Evolutionary conservation across 2,888 invertebrate species (phyloP).

Genomic region (Slavum lentiscoides): DNA sequence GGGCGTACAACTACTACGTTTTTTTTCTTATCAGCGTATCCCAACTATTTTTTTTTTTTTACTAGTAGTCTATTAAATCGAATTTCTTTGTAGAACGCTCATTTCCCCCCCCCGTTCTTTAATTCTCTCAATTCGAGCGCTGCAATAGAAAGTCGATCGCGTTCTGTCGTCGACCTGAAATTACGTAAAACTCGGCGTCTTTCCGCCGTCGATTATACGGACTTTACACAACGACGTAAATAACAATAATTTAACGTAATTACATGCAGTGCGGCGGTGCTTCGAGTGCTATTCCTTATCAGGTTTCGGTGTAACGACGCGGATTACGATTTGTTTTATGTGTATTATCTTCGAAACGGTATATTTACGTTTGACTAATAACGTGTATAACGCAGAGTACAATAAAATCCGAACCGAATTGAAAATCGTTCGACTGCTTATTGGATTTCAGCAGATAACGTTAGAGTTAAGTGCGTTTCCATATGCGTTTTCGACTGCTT

Average conservation of each 20-base stretch:
- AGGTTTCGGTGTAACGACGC: conserved; percentile 5
- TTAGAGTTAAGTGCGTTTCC: conserved; percentile 6
- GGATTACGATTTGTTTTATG: conserved; percentile 41
- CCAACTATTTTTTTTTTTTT: too few relatives aligned
- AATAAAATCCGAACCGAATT: conserved; percentile 50
- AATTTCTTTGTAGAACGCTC: too few relatives aligned
- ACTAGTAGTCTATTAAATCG: too few relatives aligned
- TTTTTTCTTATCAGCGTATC: too few relatives aligned
- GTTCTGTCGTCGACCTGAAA: too few relatives aligned
- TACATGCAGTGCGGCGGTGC: background rate
- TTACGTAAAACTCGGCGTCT: too few relatives aligned
- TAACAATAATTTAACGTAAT: background rate
- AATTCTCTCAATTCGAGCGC: too few relatives aligned
- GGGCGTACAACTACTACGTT: too few relatives aligned
- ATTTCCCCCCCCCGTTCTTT: too few relatives aligned
- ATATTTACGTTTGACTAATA: conserved; percentile 47
- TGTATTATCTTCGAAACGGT: conserved; percentile 25
- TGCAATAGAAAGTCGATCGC: too few relatives aligned
- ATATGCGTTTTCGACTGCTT: background rate
- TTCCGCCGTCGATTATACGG: too few relatives aligned
- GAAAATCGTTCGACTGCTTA: conserved; percentile 35
- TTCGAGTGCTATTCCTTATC: conserved; percentile 29
- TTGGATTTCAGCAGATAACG: conserved; percentile 47
- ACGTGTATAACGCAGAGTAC: background rate
- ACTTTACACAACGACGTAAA: too few relatives aligned